Evolutionary conservation across 1,140 invertebrate species (phyloP).

Genomic region (Heliconius hermathena): DNA sequence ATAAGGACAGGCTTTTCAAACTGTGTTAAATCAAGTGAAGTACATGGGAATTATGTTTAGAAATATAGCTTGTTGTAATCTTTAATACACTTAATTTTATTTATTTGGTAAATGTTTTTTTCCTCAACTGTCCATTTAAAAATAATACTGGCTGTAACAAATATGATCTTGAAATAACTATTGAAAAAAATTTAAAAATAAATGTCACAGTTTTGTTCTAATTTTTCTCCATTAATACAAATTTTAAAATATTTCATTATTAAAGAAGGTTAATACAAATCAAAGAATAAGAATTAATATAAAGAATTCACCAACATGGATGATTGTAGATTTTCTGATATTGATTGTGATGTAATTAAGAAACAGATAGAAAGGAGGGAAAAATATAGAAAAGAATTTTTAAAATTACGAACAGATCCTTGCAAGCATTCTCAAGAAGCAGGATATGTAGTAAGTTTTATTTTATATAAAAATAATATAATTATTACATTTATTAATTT

Average conservation of each 20-base stretch:
- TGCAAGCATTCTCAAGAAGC: constrained; percentile 63
- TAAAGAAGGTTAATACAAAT: background rate
- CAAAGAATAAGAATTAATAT: background rate
- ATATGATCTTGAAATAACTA: too few relatives aligned
- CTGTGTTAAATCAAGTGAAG: constrained; percentile 40
- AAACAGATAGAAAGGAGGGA: constrained; percentile 82
- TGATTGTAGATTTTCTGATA: constrained; percentile 59
- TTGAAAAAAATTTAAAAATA: constrained; percentile 20
- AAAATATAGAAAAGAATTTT: constrained; percentile 84
- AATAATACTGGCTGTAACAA: background rate
- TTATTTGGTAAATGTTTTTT: constrained; percentile 28
- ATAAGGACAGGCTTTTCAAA: constrained; percentile 85
- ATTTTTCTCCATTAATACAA: too few relatives aligned
- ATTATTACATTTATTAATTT: too few relatives aligned
- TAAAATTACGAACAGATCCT: constrained; percentile 86
- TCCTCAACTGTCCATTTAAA: constrained; percentile 22
- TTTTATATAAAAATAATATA: too few relatives aligned
- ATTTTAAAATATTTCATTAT: background rate
- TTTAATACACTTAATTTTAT: constrained; percentile 39
- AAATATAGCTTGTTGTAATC: constrained; percentile 29
- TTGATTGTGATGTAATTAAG: constrained; percentile 77
- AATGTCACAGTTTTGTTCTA: background rate
- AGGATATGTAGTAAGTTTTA: constrained; percentile 64
- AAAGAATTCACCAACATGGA: background rate
- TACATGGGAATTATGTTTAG: constrained; percentile 20